phyloP scores from a whole-genome alignment of 2,888 invertebrate species.

The Netelia virgata region DNA sequence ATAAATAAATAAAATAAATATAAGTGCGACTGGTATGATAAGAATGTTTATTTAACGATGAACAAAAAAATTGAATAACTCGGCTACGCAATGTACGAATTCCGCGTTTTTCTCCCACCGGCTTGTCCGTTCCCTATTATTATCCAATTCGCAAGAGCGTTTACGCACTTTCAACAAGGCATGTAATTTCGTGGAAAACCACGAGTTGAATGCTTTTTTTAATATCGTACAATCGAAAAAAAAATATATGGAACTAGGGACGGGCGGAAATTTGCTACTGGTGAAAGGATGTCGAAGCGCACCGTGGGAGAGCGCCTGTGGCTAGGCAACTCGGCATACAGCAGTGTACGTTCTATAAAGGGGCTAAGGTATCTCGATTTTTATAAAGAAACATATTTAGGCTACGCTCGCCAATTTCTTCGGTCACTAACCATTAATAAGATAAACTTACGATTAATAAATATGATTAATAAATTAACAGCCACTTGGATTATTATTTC shows the following conservation, averaged over 20 bases:
- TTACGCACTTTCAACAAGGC: constrained; percentile 7
- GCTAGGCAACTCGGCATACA: constrained; percentile 24
- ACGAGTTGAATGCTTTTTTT: not conserved
- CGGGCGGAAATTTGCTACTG: not conserved
- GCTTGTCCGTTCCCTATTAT: constrained; percentile 25
- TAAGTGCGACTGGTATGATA: not conserved
- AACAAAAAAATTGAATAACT: constrained; percentile 1
- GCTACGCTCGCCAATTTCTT: not conserved
- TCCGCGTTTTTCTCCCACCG: not conserved
- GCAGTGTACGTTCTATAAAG: not conserved
- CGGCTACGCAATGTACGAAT: not conserved
- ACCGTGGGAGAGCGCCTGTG: constrained; percentile 30
- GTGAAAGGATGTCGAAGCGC: constrained; percentile 9
- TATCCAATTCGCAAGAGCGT: constrained; percentile 28
- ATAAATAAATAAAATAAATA: constrained; percentile 21
- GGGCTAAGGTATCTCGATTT: not conserved
- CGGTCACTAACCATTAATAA: not conserved
- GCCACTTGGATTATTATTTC: too few species aligned
- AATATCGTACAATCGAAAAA: too few species aligned
- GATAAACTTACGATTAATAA: too few species aligned
- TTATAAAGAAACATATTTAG: too few species aligned
- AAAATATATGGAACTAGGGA: too few species aligned
- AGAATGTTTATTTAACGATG: not conserved
- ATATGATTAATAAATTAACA: too few species aligned
- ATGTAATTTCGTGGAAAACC: not conserved